These are phyloP conservation scores for Nudaria mundana DNA, from an alignment of 2,888 invertebrate genomes.

Conservation along the genomic window DNA sequence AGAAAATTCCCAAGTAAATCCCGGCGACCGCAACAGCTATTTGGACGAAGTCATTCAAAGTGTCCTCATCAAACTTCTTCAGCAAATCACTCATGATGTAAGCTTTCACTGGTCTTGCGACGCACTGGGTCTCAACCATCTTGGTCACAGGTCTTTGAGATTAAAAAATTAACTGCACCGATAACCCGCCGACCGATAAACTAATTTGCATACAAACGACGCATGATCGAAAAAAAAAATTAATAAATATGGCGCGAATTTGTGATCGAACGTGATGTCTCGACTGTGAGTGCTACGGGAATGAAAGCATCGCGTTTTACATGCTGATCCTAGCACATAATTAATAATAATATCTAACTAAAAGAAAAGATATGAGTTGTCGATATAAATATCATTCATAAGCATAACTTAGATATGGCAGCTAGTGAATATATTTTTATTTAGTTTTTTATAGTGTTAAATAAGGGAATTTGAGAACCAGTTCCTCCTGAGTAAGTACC, in stretches of 20 bases:
- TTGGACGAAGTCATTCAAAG: slow-evolving; percentile 63
- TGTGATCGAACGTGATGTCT: slow-evolving; percentile 39
- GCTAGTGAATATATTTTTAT: not conserved
- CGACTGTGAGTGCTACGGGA: slow-evolving; percentile 36
- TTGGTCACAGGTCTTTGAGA: slow-evolving; percentile 36
- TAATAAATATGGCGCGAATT: slow-evolving; percentile 38
- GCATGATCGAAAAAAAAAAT: slow-evolving; percentile 39
- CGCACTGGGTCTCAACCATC: slow-evolving; percentile 71
- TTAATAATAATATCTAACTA: slow-evolving; percentile 27
- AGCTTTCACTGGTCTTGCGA: slow-evolving; percentile 59
- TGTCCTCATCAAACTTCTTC: slow-evolving; percentile 64
- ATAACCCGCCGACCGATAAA: slow-evolving; percentile 63
- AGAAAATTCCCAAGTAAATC: slow-evolving; percentile 67
- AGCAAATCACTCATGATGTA: slow-evolving; percentile 76
- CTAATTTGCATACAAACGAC: slow-evolving; percentile 46
- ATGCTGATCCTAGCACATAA: slow-evolving; percentile 38
- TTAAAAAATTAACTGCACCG: slow-evolving; percentile 48
- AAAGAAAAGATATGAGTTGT: slow-evolving; percentile 14
- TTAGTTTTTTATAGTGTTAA: not conserved
- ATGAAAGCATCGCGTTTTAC: slow-evolving; percentile 30
- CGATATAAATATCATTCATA: slow-evolving; percentile 18
- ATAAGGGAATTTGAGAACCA: no score
- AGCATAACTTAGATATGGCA: slow-evolving; percentile 8
- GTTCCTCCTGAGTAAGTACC: slow-evolving; percentile 15
- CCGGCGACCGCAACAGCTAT: slow-evolving; percentile 58